Evolutionary conservation across 1,140 invertebrate genomes (phyloP).

Genomic region (Tetragnatha versicolor): DNA sequence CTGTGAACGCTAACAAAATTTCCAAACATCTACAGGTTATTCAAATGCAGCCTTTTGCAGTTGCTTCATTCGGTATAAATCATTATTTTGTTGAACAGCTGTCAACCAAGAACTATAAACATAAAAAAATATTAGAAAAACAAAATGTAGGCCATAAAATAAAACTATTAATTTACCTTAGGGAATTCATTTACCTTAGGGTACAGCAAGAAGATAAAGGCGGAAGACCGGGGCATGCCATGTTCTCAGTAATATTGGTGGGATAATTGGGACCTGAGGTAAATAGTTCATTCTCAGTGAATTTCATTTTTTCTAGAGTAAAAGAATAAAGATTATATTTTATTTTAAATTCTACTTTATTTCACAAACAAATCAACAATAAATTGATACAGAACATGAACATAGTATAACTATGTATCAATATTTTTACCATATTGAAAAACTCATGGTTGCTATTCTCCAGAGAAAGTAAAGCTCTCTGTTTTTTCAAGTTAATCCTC

Average conservation of each 20-base stretch:
- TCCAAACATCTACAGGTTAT: too few species aligned
- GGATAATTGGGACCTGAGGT: background rate
- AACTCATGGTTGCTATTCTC: too few species aligned
- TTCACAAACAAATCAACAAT: background rate
- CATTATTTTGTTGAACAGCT: conserved; percentile 17
- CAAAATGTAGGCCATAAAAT: background rate
- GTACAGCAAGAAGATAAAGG: conserved; percentile 18
- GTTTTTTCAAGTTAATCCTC: too few species aligned
- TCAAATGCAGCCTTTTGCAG: background rate
- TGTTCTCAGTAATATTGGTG: background rate
- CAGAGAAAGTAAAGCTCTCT: too few species aligned
- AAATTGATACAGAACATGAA: background rate
- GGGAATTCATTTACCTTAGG: background rate
- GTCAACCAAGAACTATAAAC: conserved; percentile 15
- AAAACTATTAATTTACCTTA: background rate
- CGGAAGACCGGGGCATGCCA: background rate
- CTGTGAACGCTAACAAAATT: too few species aligned
- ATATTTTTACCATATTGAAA: background rate
- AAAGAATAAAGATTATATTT: background rate
- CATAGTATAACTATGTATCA: background rate
- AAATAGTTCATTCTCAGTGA: conserved; percentile 9
- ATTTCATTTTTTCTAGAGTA: conserved; percentile 17
- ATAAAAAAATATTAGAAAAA: background rate
- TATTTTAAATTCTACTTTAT: background rate
- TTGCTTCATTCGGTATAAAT: background rate